Percentiles rank a stretch among this genome's conserved stretches.
Conservation (phyloP, 1,140 invertebrate genomes). For the Drosophila elegans region DNA sequence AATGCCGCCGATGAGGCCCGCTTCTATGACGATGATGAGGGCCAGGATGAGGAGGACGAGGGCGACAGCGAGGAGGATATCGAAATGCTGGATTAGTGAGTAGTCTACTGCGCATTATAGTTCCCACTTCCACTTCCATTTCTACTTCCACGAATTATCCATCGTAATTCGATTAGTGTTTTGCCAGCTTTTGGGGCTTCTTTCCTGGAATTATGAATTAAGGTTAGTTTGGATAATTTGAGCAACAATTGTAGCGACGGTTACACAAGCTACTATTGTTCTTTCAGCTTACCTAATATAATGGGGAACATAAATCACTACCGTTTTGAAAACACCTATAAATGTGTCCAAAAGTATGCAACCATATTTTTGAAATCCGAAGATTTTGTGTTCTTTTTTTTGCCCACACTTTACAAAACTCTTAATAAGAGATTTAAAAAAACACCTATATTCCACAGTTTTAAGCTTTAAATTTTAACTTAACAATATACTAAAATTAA, state of each 20-base stretch:
- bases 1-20: conserved; percentile 46
- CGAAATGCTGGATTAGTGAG: conserved; percentile 81
- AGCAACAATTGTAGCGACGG: neutral
- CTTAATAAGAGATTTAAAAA: neutral
- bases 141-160: neutral
- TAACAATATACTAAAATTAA: no score
- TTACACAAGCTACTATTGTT: neutral
- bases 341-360: neutral
- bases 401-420: neutral
- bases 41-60: conserved; percentile 25
- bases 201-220: neutral
- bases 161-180: conserved; percentile 35
- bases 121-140: no score
- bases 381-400: neutral
- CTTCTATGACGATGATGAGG: conserved; percentile 54
- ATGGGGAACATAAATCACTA: neutral
- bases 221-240: neutral
- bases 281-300: no score
- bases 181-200: conserved; percentile 23
- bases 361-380: neutral
- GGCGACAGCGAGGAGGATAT: conserved; percentile 72
- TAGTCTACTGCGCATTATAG: conserved; percentile 33
- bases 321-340: neutral
- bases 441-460: neutral
- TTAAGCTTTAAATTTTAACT: no score